Evolutionary conservation across 1,140 invertebrate genomes (phyloP), one percentile per base, ranked within the genome.

Genomic region (Drosophila asahinai): DNA sequence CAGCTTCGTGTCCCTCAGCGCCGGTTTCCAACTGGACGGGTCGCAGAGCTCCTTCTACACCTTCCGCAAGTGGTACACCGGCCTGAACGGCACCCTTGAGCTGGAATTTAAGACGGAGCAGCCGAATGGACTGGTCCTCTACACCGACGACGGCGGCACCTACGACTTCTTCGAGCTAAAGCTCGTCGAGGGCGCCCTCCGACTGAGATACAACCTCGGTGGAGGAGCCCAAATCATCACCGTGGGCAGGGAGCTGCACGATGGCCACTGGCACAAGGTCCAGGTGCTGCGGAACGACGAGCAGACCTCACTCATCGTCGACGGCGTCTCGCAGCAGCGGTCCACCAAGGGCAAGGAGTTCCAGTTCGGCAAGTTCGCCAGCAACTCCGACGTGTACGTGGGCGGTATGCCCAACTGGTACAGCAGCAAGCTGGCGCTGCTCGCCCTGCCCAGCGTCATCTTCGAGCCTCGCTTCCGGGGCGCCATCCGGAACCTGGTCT

Each of bases 131-230:
- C 93, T 98, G 64, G 93, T 99, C 17, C 94, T 99, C 47, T 99
- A 99, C 93, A 98, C 97, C 2, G 98, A 99, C 92, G 98, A 99
- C 92, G 98, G 98, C 6, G 97, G 97, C 12, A 97, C 96, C 17
- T 97, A 97, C 84, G 98, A 99, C 93, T 99, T 99, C 94, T 98
- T 99, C 93, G 98, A 99, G 93, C 93, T 99, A 55, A 99, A 98
- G 91, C 94, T 99, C 15, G 97, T 99, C 6, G 97, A 98, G 90
- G 97, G 98, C 22, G 96, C 96, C 1, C 93, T 99, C n/a, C 94
- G 98, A 54, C 93, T 99, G 74, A 94, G 98, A 72, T 98, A 97
- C 93, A 98, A 98, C 93, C 94, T 98, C 58, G 97, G 97, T 9
- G 96, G 97, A 33, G 97, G 97, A 2, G 97, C 97, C 8, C 96